Base-by-base conservation (phyloP, 2,797 vertebrate species). In the Eidolon dupreanum region DNA sequence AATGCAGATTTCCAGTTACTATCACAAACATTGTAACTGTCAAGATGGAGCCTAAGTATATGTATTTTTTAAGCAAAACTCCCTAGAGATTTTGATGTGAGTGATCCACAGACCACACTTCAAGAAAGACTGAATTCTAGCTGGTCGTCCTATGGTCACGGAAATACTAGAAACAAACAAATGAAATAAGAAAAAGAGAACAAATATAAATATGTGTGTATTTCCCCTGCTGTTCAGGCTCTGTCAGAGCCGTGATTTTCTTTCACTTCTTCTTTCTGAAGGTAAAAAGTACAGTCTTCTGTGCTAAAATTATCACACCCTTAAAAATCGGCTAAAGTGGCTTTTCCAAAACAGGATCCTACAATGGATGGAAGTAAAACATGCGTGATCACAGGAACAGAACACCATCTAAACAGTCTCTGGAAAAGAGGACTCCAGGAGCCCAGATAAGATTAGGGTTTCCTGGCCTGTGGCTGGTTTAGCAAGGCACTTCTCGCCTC, bases 371-470 rank as follows among this genome's bases (percentile, higher is more conserved):
- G 92, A 96, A 88, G 95, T 85, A 93, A 94, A 92, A 91, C 85
- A 91, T 59, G 75, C 31, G 4, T 87, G 89, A 89, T 96, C 82
- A 83, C 43, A 90, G 84, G 41, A 75, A 92, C 93, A n/a, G 65
- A 83, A 96, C 43, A 55, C 86, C 63, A 57, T 73, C 77, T 87
- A 88, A 73, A 71, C 26, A 38, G 81, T 57, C 91, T 83, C 26
- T 49, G 84, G 84, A n/a, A 89, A 78, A 82, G 82, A 49, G 41
- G 94, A 74, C 92, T 92, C 95, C 88, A 90, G 90, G 77, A 94
- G 90, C 63, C 90, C 79, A 55, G 97, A 97, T 96, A 97, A 97
- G 97, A 97, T 97, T 96, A 97, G 88, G 19, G n/a, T 87, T 96
- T 97, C 94, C 96, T 94, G 95, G 92, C 73, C 88, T 92, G 41